Conservation (phyloP, 2,797 vertebrate species). For the Lutjanus campechanus region DNA sequence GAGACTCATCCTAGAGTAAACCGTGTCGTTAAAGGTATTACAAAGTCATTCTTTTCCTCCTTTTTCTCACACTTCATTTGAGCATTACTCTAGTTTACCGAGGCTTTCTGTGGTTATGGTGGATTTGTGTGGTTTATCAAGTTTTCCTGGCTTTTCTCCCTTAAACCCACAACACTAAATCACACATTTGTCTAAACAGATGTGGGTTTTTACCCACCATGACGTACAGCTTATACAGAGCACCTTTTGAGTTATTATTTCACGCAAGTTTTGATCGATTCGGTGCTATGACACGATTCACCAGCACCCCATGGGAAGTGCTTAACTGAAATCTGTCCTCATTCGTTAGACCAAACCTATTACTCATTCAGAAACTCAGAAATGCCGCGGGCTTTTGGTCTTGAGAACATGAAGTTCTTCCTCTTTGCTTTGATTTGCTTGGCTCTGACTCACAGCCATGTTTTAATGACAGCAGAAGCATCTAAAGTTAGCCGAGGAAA, state of each 20-base stretch:
- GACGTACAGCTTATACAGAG: constrained; percentile 44
- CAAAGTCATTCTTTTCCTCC: constrained; percentile 84
- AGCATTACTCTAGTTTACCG: constrained; percentile 81
- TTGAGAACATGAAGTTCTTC: constrained; percentile 8
- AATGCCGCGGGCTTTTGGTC: background rate
- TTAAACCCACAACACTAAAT: constrained; percentile 74
- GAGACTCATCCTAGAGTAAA: constrained; percentile 88
- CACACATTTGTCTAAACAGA: constrained; percentile 81
- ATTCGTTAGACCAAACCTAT: constrained; percentile 9
- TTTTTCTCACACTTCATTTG: constrained; percentile 89
- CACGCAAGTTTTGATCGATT: constrained; percentile 33
- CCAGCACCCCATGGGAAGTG: constrained; percentile 23
- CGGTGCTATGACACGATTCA: constrained; percentile 2
- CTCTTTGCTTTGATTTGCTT: constrained; percentile 27
- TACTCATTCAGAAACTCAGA: constrained; percentile 22
- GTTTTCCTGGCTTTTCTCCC: constrained; percentile 82
- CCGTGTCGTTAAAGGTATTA: constrained; percentile 86
- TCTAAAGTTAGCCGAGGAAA: constrained; percentile 65
- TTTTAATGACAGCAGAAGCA: constrained; percentile 40
- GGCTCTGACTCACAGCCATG: constrained; percentile 26
- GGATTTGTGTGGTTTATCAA: constrained; percentile 85
- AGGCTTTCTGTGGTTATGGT: constrained; percentile 81
- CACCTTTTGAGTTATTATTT: constrained; percentile 54
- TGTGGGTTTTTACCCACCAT: constrained; percentile 68
- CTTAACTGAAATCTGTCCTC: constrained; percentile 2